Conservation (phyloP, 2,797 vertebrate species). For the Melanotaenia nigrans region DNA sequence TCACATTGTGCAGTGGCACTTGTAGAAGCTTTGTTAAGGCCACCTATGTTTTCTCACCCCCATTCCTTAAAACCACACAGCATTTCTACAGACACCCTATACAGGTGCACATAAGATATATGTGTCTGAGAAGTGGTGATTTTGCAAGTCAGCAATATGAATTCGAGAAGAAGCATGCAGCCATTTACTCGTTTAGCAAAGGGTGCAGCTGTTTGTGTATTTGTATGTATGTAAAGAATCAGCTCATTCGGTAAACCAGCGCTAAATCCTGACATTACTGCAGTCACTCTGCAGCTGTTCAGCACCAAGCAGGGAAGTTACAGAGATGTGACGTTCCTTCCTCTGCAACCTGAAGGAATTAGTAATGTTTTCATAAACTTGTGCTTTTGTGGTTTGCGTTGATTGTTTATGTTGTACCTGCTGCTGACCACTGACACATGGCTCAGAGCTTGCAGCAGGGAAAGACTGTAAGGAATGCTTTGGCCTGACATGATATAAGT, state of each 20-base stretch:
- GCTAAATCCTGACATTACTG: constrained; percentile 38
- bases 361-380: constrained; percentile 73
- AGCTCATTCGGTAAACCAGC: not conserved
- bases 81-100: constrained; percentile 44
- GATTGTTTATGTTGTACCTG: constrained; percentile 37
- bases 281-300: constrained; percentile 62
- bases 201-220: constrained; percentile 21
- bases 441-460: constrained; percentile 44
- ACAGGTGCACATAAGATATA: constrained; percentile 67
- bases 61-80: constrained; percentile 54
- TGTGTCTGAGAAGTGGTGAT: constrained; percentile 42
- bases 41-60: constrained; percentile 44
- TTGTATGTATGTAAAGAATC: not conserved
- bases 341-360: constrained; percentile 51
- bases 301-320: constrained; percentile 37
- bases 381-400: constrained; percentile 61
- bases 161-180: constrained; percentile 24
- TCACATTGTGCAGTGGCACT: constrained; percentile 58
- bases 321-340: not conserved
- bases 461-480: constrained; percentile 79
- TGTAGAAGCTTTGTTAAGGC: constrained; percentile 68
- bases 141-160: constrained; percentile 49
- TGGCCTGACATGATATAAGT: constrained; percentile 77
- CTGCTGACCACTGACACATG: constrained; percentile 42
- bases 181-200: constrained; percentile 31